Evolutionary conservation across 2,113 vertebrate genomes (phyloP), one percentile per base, ranked within the genome.

Genomic region (Ondatra zibethicus): DNA sequence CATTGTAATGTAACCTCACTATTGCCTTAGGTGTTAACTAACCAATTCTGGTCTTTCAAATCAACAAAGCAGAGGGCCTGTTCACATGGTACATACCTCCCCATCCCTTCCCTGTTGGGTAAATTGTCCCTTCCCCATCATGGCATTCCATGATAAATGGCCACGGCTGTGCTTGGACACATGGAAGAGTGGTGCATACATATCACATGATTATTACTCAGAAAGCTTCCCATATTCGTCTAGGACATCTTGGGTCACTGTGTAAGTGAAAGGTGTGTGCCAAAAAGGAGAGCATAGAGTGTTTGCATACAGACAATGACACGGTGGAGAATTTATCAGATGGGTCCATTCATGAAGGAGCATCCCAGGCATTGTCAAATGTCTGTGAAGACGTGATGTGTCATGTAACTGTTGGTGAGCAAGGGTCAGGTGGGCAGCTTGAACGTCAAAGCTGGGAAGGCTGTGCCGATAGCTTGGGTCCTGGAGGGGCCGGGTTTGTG

Each of bases 341-440:
- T 0, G 4, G 73, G 33, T 17, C 33, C 47, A 8, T 9, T 58
- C 3, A 55, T 27, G 45, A 88, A 86, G 50, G 52, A 55, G 55
- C 76, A 6, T 55, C 42, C 17, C 3, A 17, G 14, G 5, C 16
- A 8, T 17, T 4, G 29, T n/a, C 52, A 5, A 73, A 10, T 7
- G 21, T 45, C 50, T 61, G 23, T 1, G 31, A 52, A 78, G 80
- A 66, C 3, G 42, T 70, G 76, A 29, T 23, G 2, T 47, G 12
- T 55, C 14, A 1, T 11, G 11, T 13, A 4, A 77, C 14, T 75
- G 36, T 27, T 29, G 0, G 3, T 0, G 39, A 77, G 33, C 47
- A 36, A 3, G 89, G 50, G 31, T n/a, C 12, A 0, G 0, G 0
- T 3, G 58, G 77, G 19, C 47, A 7, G 14, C 3, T 1, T n/a